Evolutionary conservation across 2,888 invertebrate genomes (phyloP).

Genomic region (Pegoplata infirma): DNA sequence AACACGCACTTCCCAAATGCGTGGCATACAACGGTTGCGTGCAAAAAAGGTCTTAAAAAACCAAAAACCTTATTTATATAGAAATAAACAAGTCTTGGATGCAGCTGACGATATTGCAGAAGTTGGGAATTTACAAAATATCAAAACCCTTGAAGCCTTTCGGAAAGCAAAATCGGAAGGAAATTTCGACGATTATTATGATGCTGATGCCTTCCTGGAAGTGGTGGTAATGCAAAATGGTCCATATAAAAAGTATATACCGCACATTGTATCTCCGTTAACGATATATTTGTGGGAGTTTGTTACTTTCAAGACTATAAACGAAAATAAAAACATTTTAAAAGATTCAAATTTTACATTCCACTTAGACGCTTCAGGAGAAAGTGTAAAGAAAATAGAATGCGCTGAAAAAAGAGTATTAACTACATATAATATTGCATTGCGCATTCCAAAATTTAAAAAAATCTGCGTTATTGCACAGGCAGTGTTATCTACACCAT

Average conservation of each 20-base stretch:
- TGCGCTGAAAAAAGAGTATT: too few species aligned
- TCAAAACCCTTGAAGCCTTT: constrained; percentile 3
- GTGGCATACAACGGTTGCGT: background rate
- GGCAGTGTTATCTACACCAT: too few species aligned
- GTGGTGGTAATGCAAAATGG: background rate
- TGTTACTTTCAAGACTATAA: too few species aligned
- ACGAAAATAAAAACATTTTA: too few species aligned
- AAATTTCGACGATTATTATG: background rate
- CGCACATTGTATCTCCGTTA: background rate
- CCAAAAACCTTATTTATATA: background rate
- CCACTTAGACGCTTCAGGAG: too few species aligned
- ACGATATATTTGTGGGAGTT: too few species aligned
- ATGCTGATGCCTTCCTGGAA: background rate
- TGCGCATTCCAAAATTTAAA: too few species aligned
- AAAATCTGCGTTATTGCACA: too few species aligned
- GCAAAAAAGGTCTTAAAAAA: background rate
- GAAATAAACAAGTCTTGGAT: constrained; percentile 3
- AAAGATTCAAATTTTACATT: too few species aligned
- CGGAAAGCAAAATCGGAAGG: constrained; percentile 14
- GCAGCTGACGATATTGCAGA: constrained; percentile 11
- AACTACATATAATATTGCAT: too few species aligned
- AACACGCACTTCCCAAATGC: background rate
- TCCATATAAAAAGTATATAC: constrained; percentile 4
- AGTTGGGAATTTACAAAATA: constrained; percentile 10
- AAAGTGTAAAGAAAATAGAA: too few species aligned